phyloP scores from a whole-genome alignment of 2,797 vertebrate genomes.

The Protonibea diacanthus region DNA sequence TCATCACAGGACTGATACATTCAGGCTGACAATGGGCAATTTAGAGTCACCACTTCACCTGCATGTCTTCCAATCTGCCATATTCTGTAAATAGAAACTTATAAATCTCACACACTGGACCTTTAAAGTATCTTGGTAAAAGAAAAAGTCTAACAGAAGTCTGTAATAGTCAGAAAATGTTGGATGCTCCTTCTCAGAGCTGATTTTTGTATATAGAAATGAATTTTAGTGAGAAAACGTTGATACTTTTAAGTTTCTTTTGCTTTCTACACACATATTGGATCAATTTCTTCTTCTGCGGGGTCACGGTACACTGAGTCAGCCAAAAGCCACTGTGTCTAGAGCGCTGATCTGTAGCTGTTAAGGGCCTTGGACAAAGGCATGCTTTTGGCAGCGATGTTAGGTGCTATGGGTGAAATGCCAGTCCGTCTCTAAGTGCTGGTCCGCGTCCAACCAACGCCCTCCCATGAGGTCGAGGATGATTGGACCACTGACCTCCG shows the following conservation, averaged over 20 bases:
- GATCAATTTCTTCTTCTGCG: constrained; percentile 9
- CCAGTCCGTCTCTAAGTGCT: constrained; percentile 65
- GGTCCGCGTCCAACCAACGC: constrained; percentile 60
- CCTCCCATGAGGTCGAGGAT: constrained; percentile 62
- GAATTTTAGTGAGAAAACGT: not conserved
- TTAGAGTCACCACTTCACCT: too few relatives aligned
- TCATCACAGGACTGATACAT: too few relatives aligned
- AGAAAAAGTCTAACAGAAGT: too few relatives aligned
- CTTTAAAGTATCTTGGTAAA: too few relatives aligned
- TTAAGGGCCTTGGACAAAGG: constrained; percentile 59
- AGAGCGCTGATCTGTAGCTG: constrained; percentile 70
- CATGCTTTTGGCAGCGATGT: constrained; percentile 62
- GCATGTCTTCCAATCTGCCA: too few relatives aligned
- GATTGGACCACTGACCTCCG: constrained; percentile 66
- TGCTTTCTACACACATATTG: not conserved
- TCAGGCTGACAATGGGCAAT: too few relatives aligned
- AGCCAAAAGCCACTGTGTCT: constrained; percentile 69
- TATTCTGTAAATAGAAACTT: too few relatives aligned
- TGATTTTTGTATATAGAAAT: not conserved
- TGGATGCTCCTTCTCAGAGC: not conserved
- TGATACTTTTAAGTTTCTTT: not conserved
- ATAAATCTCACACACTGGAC: too few relatives aligned
- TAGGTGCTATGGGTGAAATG: constrained; percentile 59
- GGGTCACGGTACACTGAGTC: constrained; percentile 59
- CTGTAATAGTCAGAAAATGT: not conserved